Percentiles rank a stretch among this genome's conserved stretches.
These are phyloP conservation scores for Syrrhaptes paradoxus DNA, from an alignment of 2,113 vertebrate genomes.

Conservation along the genomic window DNA sequence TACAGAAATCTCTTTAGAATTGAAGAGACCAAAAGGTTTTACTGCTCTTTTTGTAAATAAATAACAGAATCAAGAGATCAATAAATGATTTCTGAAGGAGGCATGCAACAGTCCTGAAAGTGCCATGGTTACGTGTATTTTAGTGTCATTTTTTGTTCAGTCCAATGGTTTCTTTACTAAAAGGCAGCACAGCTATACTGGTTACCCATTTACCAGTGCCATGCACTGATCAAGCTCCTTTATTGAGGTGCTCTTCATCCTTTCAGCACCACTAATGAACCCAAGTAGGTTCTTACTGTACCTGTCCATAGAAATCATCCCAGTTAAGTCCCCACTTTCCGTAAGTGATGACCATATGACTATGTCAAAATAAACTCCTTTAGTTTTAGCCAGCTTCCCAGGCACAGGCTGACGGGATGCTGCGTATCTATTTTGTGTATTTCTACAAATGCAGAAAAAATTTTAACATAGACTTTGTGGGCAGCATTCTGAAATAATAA, in stretches of 20 bases:
- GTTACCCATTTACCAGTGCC: neutral
- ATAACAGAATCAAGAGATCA: neutral
- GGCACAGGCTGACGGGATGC: neutral
- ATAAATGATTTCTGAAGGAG: neutral
- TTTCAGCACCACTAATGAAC: neutral
- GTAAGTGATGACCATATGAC: neutral
- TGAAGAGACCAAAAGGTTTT: neutral
- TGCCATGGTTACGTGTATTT: neutral
- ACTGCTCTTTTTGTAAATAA: neutral
- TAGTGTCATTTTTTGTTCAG: neutral
- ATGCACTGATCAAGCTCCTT: neutral
- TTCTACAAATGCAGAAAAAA: neutral
- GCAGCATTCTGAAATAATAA: neutral
- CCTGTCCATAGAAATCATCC: neutral
- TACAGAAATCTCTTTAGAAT: neutral
- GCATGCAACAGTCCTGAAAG: neutral
- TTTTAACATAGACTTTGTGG: neutral
- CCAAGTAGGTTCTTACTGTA: neutral
- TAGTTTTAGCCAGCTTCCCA: neutral
- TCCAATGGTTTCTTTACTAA: slow-evolving; percentile 13
- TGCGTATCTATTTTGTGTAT: neutral
- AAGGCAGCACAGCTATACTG: neutral
- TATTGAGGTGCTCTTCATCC: neutral
- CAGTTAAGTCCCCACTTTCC: neutral
- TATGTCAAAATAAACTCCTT: neutral